Base-by-base conservation (phyloP, 2,888 invertebrate genomes). In the Callyntrura guangdongensis region DNA sequence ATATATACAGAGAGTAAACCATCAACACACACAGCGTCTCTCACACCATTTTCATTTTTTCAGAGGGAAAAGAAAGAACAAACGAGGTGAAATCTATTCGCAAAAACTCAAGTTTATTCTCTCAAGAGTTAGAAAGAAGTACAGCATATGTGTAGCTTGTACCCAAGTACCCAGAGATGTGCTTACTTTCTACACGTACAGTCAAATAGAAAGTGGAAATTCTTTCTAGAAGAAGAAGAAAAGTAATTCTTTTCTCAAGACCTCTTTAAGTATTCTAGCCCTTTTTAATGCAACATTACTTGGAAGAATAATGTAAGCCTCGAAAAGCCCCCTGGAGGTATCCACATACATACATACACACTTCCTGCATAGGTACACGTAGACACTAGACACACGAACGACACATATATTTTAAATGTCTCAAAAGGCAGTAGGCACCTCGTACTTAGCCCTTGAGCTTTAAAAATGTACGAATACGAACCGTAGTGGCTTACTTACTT, bases 221-320 rank as follows among this genome's bases (percentile, higher is more conserved):
- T 17, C 72, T 45, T 72, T 67, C 5, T 67, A 14, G 9, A 61
- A 61, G 17, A 45, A 56, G 53, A 82, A 72, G 20, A 64, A 45
- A 64, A 86, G 86, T 83, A 90, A 82, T 86, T 90, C 86, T 72
- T 69, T 90, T 90, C 86, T 81, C 61, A 86, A 77, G 90, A 90
- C 83, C 90, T 86, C 56, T 90, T 86, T 86, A 90, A 86, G 86
- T 53, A 90, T 86, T 86, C 86, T 86, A 72, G 86, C 61, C 90
- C 86, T 86, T 83, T 90, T 90, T 83, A 86, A 83, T 86, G 90
- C 90, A 90, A 90, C 90, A 90, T 90, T 90, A 83, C 83, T 90
- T 86, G 61, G 49, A 82, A 82, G 86, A 86, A 82, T 86, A 82
- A 90, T 86, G 86, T 83, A 90, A 90, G 86, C 85, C 85, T 90